Percentiles rank a stretch among this genome's conserved stretches.
Conservation (phyloP, 2,797 vertebrate species). For the Nothura maculosa region DNA sequence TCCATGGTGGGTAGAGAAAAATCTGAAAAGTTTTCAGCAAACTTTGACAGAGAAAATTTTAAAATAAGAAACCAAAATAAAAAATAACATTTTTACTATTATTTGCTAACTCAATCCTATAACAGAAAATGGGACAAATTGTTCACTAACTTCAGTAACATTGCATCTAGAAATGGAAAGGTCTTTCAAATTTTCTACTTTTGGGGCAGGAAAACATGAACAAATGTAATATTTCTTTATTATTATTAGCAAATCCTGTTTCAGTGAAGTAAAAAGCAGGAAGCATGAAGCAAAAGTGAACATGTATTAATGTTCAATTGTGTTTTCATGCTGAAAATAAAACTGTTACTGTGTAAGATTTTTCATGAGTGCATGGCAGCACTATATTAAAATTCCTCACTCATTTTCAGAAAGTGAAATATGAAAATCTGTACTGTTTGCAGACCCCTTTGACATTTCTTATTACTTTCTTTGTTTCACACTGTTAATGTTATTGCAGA, state of each 20-base stretch:
- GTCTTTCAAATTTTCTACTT: neutral
- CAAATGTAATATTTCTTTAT: neutral
- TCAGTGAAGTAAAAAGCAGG: neutral
- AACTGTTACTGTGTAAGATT: neutral
- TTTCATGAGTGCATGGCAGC: neutral
- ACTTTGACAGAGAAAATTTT: neutral
- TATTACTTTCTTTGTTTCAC: neutral
- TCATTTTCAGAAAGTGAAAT: neutral
- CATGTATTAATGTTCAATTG: neutral
- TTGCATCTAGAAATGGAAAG: accelerated
- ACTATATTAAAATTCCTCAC: neutral
- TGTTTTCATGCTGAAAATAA: neutral
- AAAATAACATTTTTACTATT: neutral
- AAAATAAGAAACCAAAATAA: neutral
- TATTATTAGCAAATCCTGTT: neutral
- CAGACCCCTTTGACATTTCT: neutral
- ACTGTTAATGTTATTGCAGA: neutral
- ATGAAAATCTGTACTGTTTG: neutral
- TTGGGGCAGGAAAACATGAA: neutral
- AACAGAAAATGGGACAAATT: neutral
- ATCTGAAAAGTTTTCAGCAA: neutral
- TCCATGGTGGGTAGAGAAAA: neutral
- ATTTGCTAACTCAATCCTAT: neutral
- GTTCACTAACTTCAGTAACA: neutral
- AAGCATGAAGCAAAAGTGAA: neutral